phyloP scores from a whole-genome alignment of 2,888 invertebrate genomes.

The Parascotia fuliginaria region DNA sequence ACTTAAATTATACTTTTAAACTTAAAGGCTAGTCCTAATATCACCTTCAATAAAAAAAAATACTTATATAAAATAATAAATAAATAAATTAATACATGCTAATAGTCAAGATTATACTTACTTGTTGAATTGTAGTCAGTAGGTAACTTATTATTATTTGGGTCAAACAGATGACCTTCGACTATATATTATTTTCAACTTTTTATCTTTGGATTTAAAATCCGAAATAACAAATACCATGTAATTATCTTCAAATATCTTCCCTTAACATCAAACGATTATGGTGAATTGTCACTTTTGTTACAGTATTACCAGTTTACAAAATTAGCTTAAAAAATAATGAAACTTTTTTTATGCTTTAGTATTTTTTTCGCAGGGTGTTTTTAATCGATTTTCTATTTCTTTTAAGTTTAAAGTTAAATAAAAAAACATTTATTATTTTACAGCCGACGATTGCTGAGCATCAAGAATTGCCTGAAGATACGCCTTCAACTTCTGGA shows the following conservation, averaged over 20 bases:
- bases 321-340: slow-evolving; percentile 9
- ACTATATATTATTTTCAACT: slow-evolving; percentile 10
- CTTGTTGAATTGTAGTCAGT: slow-evolving; percentile 13
- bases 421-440: slow-evolving; percentile 11
- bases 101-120: slow-evolving; percentile 16
- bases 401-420: slow-evolving; percentile 11
- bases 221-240: slow-evolving; percentile 10
- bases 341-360: too few relatives aligned
- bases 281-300: slow-evolving; percentile 9
- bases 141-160: slow-evolving; percentile 11
- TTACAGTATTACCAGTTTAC: slow-evolving; percentile 12
- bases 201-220: slow-evolving; percentile 6
- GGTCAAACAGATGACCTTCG: slow-evolving; percentile 13
- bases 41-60: slow-evolving; percentile 7
- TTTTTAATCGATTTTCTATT: slow-evolving; percentile 13
- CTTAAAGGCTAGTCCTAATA: slow-evolving; percentile 8
- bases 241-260: slow-evolving; percentile 8
- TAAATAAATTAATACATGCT: slow-evolving; percentile 12
- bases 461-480: slow-evolving; percentile 12
- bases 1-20: slow-evolving; percentile 9
- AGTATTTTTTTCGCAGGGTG: slow-evolving; percentile 11
- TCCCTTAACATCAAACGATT: slow-evolving; percentile 8
- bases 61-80: slow-evolving; percentile 8
- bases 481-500: slow-evolving; percentile 18
- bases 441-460: slow-evolving; percentile 15